Evolutionary conservation across 2,888 invertebrate genomes (phyloP).

Genomic region (Meiosimyza decipiens): DNA sequence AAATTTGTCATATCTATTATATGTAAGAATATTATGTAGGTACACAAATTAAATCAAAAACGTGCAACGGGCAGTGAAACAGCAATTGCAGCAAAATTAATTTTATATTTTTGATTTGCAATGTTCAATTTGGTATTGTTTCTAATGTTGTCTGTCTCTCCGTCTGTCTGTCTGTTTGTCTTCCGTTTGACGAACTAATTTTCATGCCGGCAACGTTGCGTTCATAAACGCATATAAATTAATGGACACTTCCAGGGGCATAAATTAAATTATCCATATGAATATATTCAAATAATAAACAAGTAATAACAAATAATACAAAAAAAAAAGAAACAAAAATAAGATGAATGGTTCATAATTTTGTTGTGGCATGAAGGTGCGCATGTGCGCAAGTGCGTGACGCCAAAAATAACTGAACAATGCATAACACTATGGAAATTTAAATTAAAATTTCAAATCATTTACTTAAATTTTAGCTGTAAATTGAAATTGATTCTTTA

Average conservation of each 20-base stretch:
- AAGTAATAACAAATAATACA: background rate
- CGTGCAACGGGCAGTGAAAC: slow-evolving; percentile 31
- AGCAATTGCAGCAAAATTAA: slow-evolving; percentile 12
- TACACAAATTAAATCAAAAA: slow-evolving; percentile 24
- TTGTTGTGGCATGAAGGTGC: slow-evolving; percentile 14
- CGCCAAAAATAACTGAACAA: slow-evolving; percentile 20
- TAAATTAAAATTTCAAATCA: no score
- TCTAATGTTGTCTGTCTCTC: background rate
- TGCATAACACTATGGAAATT: background rate
- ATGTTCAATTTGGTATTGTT: background rate
- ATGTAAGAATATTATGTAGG: slow-evolving; percentile 7
- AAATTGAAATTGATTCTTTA: no score
- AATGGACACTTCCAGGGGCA: slow-evolving; percentile 36
- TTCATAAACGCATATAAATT: slow-evolving; percentile 29
- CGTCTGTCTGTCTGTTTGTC: no score
- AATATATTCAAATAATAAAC: background rate
- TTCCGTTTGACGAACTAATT: slow-evolving; percentile 27
- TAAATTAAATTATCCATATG: slow-evolving; percentile 33
- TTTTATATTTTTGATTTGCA: background rate
- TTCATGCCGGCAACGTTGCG: slow-evolving; percentile 30
- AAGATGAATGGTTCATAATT: slow-evolving; percentile 27
- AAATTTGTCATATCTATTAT: slow-evolving; percentile 9
- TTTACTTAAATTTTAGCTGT: no score
- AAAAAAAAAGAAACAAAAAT: slow-evolving; percentile 13
- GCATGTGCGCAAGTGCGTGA: slow-evolving; percentile 33